These are phyloP conservation scores for Cheilosia variabilis DNA, from an alignment of 2,888 invertebrate species.

Conservation along the genomic window DNA sequence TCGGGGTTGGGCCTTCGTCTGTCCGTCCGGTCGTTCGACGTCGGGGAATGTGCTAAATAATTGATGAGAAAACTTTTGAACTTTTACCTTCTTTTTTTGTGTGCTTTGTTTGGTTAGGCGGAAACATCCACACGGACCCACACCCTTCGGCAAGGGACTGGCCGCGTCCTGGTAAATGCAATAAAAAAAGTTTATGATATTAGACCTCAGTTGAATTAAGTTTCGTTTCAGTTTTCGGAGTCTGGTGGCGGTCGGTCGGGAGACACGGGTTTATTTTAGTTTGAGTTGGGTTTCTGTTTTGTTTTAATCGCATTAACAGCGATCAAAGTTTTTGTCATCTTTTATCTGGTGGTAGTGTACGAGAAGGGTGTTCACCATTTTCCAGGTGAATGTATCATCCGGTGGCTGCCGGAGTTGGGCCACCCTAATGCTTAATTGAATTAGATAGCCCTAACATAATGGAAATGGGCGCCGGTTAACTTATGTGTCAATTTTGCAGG, in stretches of 20 bases:
- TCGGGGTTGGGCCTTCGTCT: background rate
- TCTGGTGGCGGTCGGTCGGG: background rate
- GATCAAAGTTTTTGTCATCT: slow-evolving; percentile 17
- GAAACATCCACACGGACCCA: slow-evolving; percentile 14
- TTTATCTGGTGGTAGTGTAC: background rate
- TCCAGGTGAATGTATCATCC: background rate
- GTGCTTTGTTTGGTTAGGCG: background rate
- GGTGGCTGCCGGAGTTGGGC: too few relatives aligned
- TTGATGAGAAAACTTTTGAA: slow-evolving; percentile 74
- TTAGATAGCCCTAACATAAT: too few relatives aligned
- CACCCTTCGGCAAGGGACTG: slow-evolving; percentile 2
- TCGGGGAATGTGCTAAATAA: slow-evolving; percentile 68
- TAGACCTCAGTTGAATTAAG: slow-evolving; percentile 68
- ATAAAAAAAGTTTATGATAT: slow-evolving; percentile 65
- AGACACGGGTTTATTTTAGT: slow-evolving; percentile 1
- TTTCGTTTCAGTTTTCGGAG: slow-evolving; percentile 60
- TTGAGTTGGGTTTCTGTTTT: slow-evolving; percentile 40
- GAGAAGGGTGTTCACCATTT: background rate
- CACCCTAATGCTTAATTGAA: too few relatives aligned
- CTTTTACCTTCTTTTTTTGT: slow-evolving; percentile 55
- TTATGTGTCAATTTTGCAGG: too few relatives aligned
- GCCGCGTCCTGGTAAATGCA: slow-evolving; percentile 22
- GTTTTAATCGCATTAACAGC: slow-evolving; percentile 67
- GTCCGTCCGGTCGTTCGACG: background rate
- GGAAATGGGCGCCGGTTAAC: too few relatives aligned